Percentiles rank a stretch among this genome's conserved stretches.
phyloP scores from a whole-genome alignment of 2,113 vertebrate species.

The Limnothrissa miodon region DNA sequence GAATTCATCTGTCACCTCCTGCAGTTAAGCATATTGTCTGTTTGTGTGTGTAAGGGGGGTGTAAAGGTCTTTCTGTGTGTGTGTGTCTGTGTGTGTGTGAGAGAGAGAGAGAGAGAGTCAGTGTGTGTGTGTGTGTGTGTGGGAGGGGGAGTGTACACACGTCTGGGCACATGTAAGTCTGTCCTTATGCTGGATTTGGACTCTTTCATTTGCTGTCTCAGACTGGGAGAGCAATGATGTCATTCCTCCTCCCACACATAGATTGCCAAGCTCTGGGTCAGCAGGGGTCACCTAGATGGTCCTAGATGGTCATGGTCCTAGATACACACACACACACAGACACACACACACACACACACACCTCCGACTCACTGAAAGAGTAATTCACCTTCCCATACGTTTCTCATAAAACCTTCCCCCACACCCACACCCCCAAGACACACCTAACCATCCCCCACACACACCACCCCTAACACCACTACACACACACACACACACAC shows the following conservation, averaged over 20 bases:
- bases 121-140: slow-evolving; percentile 9
- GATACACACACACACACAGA: slow-evolving; percentile 31
- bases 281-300: slow-evolving; percentile 55
- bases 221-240: slow-evolving; percentile 65
- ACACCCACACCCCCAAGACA: slow-evolving; percentile 25
- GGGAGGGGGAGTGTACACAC: slow-evolving; percentile 11
- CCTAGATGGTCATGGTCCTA: slow-evolving; percentile 53
- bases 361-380: slow-evolving; percentile 46
- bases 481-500: background rate
- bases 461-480: slow-evolving; percentile 47
- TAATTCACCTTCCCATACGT: slow-evolving; percentile 53
- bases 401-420: slow-evolving; percentile 47
- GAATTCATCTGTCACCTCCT: background rate
- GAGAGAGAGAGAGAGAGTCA: background rate
- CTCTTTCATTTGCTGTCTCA: slow-evolving; percentile 60
- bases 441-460: background rate
- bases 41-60: background rate
- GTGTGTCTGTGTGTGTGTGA: slow-evolving; percentile 19
- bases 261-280: slow-evolving; percentile 61
- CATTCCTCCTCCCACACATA: slow-evolving; percentile 54
- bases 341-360: background rate
- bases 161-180: slow-evolving; percentile 24
- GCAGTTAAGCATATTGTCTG: background rate
- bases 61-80: slow-evolving; percentile 2
- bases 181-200: slow-evolving; percentile 32